Evolutionary conservation across 92 coral and sea anemone species (phyloP).

Genomic region (Parazoanthus atlanticus): DNA sequence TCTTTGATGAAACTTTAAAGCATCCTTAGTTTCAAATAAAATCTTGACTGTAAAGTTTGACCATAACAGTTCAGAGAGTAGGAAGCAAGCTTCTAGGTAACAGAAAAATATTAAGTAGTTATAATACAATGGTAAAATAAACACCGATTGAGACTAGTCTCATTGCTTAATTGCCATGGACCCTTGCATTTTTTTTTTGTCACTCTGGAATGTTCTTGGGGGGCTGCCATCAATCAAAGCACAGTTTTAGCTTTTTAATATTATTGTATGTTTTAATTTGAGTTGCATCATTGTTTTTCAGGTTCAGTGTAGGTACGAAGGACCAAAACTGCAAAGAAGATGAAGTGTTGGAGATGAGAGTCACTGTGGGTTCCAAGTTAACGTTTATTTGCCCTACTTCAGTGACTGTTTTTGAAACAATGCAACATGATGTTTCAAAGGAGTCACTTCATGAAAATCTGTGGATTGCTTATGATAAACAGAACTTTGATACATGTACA

Average conservation of each 20-base stretch:
- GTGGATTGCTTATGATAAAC: conserved; percentile 17
- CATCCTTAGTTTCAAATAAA: too few relatives aligned
- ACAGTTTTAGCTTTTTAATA: not conserved
- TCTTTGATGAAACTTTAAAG: too few relatives aligned
- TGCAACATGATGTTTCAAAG: conserved; percentile 6
- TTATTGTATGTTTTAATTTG: not conserved
- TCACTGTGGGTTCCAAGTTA: conserved; percentile 11
- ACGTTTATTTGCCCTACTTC: conserved; percentile 7
- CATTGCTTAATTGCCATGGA: too few relatives aligned
- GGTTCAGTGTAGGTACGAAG: not conserved
- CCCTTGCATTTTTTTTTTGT: too few relatives aligned
- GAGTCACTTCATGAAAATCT: conserved; percentile 32
- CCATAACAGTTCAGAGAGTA: too few relatives aligned
- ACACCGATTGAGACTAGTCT: too few relatives aligned
- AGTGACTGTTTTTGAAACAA: conserved; percentile 9
- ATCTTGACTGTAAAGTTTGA: too few relatives aligned
- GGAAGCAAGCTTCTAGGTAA: too few relatives aligned
- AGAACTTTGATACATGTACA: not conserved
- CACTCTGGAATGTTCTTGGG: not conserved
- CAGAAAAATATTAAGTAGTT: too few relatives aligned
- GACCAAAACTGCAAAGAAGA: conserved; percentile 34
- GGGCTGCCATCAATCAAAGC: too few relatives aligned
- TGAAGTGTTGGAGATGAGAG: conserved; percentile 30
- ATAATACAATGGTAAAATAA: too few relatives aligned
- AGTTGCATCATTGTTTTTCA: not conserved